Evolutionary conservation across 1,140 invertebrate species (phyloP), one percentile per base, ranked within the genome.

Genomic region (Drosophila kanapiae): DNA sequence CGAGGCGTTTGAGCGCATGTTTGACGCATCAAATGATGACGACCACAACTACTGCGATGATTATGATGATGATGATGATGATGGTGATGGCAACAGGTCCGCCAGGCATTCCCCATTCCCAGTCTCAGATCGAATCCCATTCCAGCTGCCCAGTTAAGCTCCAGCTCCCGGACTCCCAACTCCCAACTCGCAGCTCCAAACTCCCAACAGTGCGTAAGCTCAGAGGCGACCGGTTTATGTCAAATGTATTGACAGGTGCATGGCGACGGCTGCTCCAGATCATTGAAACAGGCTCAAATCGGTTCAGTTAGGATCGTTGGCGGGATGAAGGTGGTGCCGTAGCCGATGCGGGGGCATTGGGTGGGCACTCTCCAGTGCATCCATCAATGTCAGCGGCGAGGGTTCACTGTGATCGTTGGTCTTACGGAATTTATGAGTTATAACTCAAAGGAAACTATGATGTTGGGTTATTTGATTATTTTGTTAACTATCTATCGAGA

Each of bases 1-100:
- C 78, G 54, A 87, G 83, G 84, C 84, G 84, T 88, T 84, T 88
- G 84, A 90, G 85, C 85, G 80, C 85, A 88, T 88, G 84, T 88
- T 90, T 86, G 82, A 85, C 82, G 82, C 82, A 85, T 82, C 82
- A 80, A 84, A 77, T 68, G 77, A 78, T 60, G 80, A 69, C 67
- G 63, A 69, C 67, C 45, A 68, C 61, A 45, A 51, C 62, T 31
- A 23, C 43, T 16, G 29, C 29, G 45, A 63, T 31, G 57, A 48
- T 23, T 23, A 23, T 48, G 47, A 49, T n/a, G 45, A 48, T 45
- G 43, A 51, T 27, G 33, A 64, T 54, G 67, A 68, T 48, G 53
- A 56, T 70, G 69, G 38, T 72, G 68, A 60, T 51, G 71, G 74
- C 82, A 86, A 85, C 82, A 86, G 78, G 82, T 85, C 77, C 48